Base-by-base conservation (phyloP, 92 coral and sea anemone species). In the Plumapathes pennacea region DNA sequence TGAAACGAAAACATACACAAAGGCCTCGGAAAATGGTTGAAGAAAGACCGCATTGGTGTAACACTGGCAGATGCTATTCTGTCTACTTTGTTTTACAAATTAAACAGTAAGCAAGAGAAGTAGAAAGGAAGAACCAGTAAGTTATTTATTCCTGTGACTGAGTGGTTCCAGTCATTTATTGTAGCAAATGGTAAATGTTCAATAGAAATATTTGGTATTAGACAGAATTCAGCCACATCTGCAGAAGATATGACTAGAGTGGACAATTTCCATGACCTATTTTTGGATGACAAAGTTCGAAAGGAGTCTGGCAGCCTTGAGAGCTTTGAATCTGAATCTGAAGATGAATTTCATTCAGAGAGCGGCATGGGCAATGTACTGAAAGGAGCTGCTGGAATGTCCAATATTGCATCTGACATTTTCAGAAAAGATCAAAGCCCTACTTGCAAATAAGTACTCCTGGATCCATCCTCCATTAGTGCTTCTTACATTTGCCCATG, bases 41-140 rank as follows among this genome's bases (percentile, higher is more conserved):
- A 50, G 25, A 71, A 69, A 70, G 60, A 51, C 37, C 85, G 79
- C 14, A 62, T 77, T 50, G 85, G 85, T 20, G 76, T 77, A 10
- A 29, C 60, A 22, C 52, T 46, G 37, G 81, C 80, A 46, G 81
- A 71, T 54, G 81, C 80, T 22, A 50, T 72, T 21, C 64, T 78
- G 15, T 25, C 54, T 3, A 51, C 45, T 20, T 25, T 62, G 10
- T 78, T 71, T 25, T 76, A 76, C 45, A 54, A 33, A 23, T 50
- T 47, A 25, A 62, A 62, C 46, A 56, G 17, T 24, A 14, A 51
- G 25, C 60, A 65, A 48, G 39, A 34, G 38, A 32, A 48, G 29
- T 25, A 37, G 15, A 46, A 33, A 24, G 67, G n/a, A 14, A 23
- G 50, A 15, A 57, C 10, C 22, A 24, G 26, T 5, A 76, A 62